These are phyloP conservation scores for Leptatherina wallacei DNA, from an alignment of 2,797 vertebrate species.

Conservation along the genomic window DNA sequence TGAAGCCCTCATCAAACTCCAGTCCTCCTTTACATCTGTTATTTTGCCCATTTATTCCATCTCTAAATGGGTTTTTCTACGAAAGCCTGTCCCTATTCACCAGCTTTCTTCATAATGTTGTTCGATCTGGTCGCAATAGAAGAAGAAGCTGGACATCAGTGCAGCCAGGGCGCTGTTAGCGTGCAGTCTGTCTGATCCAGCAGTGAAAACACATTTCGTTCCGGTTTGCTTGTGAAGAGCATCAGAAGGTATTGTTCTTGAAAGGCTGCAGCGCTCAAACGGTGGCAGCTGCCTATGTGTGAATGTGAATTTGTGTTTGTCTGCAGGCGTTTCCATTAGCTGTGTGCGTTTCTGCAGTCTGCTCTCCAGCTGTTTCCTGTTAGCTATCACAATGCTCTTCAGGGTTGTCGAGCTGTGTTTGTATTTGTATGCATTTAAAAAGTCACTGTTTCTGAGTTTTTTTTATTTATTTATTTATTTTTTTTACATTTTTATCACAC, in stretches of 20 bases:
- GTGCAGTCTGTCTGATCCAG: slow-evolving; percentile 20
- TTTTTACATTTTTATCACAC: slow-evolving; percentile 44
- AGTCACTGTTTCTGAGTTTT: slow-evolving; percentile 64
- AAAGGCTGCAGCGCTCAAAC: slow-evolving; percentile 62
- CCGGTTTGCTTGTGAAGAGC: slow-evolving; percentile 32
- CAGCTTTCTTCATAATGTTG: slow-evolving; percentile 14
- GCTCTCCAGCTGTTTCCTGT: slow-evolving; percentile 85
- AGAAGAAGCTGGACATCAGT: slow-evolving; percentile 10
- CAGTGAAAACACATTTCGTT: slow-evolving; percentile 33
- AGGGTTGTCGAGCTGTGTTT: slow-evolving; percentile 65
- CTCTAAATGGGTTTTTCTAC: not conserved
- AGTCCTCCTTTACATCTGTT: slow-evolving; percentile 14
- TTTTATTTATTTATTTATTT: slow-evolving; percentile 24
- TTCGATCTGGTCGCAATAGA: slow-evolving; percentile 10
- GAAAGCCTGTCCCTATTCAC: not conserved
- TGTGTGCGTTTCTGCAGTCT: slow-evolving; percentile 58
- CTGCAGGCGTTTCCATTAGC: slow-evolving; percentile 65
- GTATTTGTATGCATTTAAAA: slow-evolving; percentile 41
- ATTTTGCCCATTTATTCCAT: not conserved
- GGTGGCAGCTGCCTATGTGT: slow-evolving; percentile 73
- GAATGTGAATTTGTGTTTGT: slow-evolving; percentile 62
- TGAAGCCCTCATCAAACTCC: not conserved
- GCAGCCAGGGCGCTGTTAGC: slow-evolving; percentile 2
- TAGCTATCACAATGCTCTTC: slow-evolving; percentile 74
- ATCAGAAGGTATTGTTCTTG: slow-evolving; percentile 63